Evolutionary conservation across 2,113 vertebrate genomes (phyloP).

Genomic region (Eulacestoma nigropectus): DNA sequence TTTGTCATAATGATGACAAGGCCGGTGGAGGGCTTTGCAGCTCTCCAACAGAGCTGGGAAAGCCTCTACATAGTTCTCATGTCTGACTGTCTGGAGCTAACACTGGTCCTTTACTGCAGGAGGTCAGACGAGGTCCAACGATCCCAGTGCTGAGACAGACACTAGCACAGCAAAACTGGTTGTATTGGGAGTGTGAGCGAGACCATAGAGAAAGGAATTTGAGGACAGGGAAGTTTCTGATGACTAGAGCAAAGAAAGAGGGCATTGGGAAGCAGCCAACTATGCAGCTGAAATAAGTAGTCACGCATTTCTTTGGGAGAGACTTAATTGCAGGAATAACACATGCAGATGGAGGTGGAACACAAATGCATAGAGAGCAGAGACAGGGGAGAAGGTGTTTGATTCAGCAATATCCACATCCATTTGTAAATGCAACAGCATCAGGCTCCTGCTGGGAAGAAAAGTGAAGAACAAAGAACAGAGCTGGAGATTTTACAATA

Average conservation of each 20-base stretch:
- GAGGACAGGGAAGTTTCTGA: slow-evolving; percentile 41
- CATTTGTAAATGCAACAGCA: not conserved
- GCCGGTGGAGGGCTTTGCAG: not conserved
- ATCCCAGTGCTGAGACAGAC: slow-evolving; percentile 22
- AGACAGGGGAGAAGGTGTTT: not conserved
- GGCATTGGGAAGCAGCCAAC: slow-evolving; percentile 28
- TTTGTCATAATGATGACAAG: slow-evolving; percentile 25
- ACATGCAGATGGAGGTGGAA: not conserved
- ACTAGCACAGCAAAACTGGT: slow-evolving; percentile 46
- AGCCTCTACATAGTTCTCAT: slow-evolving; percentile 33
- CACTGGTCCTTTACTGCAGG: slow-evolving; percentile 13
- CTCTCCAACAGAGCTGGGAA: not conserved
- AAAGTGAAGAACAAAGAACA: not conserved
- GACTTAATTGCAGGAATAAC: slow-evolving; percentile 30
- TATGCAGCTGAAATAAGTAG: slow-evolving; percentile 26
- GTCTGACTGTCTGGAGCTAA: slow-evolving; percentile 50
- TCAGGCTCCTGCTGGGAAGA: not conserved
- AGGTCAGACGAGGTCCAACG: slow-evolving; percentile 14
- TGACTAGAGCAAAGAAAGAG: slow-evolving; percentile 30
- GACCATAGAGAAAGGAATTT: slow-evolving; percentile 58
- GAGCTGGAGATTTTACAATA: not conserved
- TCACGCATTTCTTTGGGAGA: not conserved
- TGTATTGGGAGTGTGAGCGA: not conserved
- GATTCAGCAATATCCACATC: not conserved
- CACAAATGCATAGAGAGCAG: not conserved